Base-by-base conservation (phyloP, 2,888 invertebrate genomes). In the Escarpia spicata region DNA sequence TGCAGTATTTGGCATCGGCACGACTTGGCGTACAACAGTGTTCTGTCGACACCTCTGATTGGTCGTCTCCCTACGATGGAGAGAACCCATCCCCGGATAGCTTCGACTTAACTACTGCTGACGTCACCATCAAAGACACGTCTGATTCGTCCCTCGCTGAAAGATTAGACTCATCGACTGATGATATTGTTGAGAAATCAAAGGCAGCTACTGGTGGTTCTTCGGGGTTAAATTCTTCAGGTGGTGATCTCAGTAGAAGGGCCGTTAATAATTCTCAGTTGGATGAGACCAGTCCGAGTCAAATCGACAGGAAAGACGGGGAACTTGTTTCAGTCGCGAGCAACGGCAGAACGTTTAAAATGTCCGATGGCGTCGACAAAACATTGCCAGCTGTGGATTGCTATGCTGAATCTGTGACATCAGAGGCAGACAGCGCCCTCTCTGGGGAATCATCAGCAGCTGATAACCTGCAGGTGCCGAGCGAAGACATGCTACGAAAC, bases 31-130 rank as follows among this genome's bases (percentile, higher is more conserved):
- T 99, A 92, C 97, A 97, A 45, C 97, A 97, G 12, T 98, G 98
- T 95, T 97, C 97, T 90, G 96, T 97, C 58, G 98, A 98, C 0
- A 98, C 98, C 96, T 96, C 97, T 0, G 97, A 97, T 92, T 99
- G 99, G 99, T 97, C 97, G 8, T 98, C 98, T 94, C 97, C 97
- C 92, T 99, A 99, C 96, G 98, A 98, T 95, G 98, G 97, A 19
- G 97, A 97, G 91, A 96, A 97, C 93, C 97, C 97, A 0, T 94
- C 96, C 3, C 95, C 95, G n/a, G 95, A 95, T 92, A 92, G 91
- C 43, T 91, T 93, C 31, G 0, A 6, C 43, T 60, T 60, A 19
- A 26, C 60, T 60, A 60, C 75, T 9, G 52, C 52, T 26, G 75
- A 75, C n/a, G 26, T 26, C 75, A 19, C 75, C 6, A 26, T 75